phyloP scores from a whole-genome alignment of 23 tunicate genomes.

The Diplosoma virens region DNA sequence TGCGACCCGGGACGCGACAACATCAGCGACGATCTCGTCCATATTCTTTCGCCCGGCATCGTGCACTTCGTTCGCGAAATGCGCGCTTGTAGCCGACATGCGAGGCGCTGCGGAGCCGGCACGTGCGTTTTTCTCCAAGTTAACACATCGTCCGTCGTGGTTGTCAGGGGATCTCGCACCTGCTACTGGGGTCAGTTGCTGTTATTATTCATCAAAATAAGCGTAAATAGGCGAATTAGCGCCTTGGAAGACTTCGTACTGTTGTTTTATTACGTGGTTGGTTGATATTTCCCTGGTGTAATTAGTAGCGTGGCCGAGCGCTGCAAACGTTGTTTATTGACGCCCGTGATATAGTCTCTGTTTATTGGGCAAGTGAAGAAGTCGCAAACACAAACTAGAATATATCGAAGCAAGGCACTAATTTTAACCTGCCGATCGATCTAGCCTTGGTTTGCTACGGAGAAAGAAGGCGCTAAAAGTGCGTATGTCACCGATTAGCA shows the following conservation, averaged over 20 bases:
- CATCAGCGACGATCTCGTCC: not conserved
- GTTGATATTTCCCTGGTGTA: no score
- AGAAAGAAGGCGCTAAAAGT: no score
- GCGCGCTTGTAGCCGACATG: constrained; percentile 55
- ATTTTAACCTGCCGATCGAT: no score
- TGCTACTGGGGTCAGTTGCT: constrained; percentile 80
- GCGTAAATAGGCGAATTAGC: not conserved
- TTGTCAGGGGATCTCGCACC: constrained; percentile 46
- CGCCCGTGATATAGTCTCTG: no score
- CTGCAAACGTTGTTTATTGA: no score
- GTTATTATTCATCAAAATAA: not conserved
- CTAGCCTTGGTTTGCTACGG: no score
- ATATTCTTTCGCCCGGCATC: not conserved
- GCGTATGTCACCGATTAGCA: no score
- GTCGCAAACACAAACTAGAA: no score
- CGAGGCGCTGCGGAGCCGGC: constrained; percentile 85
- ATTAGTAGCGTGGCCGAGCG: no score
- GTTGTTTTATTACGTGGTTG: no score
- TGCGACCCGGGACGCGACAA: constrained; percentile 29
- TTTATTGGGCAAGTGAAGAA: no score
- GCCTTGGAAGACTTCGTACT: not conserved
- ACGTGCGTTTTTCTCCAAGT: constrained; percentile 63
- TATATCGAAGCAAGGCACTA: no score
- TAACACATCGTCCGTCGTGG: constrained; percentile 43
- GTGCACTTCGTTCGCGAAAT: not conserved